Base-by-base conservation (phyloP, 2,113 vertebrate genomes). In the Desmodus rotundus region DNA sequence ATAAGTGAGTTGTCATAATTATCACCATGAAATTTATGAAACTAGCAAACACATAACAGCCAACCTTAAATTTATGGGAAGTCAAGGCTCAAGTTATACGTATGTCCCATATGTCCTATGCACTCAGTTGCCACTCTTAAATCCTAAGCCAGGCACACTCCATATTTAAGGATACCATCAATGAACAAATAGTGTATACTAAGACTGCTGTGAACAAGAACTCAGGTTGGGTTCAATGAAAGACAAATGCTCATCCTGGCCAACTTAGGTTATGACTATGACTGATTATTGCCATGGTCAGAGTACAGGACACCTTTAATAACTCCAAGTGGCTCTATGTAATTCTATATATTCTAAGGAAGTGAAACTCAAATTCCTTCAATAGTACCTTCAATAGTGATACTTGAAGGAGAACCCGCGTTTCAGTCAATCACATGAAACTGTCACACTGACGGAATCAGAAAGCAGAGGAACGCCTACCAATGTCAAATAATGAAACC, bases 291-390 rank as follows among this genome's bases (percentile, higher is more conserved):
- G 38, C 28, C 63, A 84, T 58, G 20, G 43, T 85, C 63, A 72
- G 77, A 19, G n/a, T 87, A 81, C 26, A 61, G 65, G 22, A 78
- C 5, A 7, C 83, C 28, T 43, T 90, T 28, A 93, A 17, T 33
- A 87, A 91, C 2, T 50, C 33, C 28, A 19, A 94, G 24, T 63
- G 41, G 33, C n/a, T 93, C 70, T 85, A 58, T 1, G 84, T 82
- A 95, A 84, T 61, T 86, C 65, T 65, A 47, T 68, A 17, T 91
- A 88, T 72, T 65, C 56, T 52, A 89, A 76, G 73, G 9, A 93
- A 92, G 16, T 33, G 22, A 90, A 94, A 94, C 4, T 58, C 61
- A 89, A 85, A 96, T 63, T 93, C 47, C 70, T 92, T 83, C 58
- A 84, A 33, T 19, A 82, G 58, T 78, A 76, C 26, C 72, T 88